Conservation (phyloP, 2,113 vertebrate genomes). For the Regulus satrapa region DNA sequence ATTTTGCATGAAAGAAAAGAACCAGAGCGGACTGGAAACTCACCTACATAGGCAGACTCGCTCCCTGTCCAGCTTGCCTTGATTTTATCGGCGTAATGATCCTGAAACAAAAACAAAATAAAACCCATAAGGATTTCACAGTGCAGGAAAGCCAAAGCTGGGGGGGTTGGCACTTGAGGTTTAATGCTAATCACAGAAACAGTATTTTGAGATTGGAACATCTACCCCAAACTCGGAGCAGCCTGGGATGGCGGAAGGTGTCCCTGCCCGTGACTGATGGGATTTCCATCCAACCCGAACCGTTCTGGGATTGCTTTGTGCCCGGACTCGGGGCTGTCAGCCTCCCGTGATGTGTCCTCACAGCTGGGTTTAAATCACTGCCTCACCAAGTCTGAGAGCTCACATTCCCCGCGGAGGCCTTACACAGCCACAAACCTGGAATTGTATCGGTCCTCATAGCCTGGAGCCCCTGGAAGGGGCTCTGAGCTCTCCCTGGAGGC, state of each 20-base stretch:
- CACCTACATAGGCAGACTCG: conserved; percentile 37
- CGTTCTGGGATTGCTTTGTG: background rate
- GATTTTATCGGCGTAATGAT: background rate
- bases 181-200: background rate
- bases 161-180: background rate
- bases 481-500: background rate
- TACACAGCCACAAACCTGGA: background rate
- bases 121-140: background rate
- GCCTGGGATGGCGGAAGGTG: background rate
- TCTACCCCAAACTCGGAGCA: background rate
- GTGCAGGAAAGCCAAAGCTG: background rate
- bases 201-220: background rate
- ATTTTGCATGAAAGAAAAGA: background rate
- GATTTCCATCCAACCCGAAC: background rate
- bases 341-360: background rate
- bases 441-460: accelerated
- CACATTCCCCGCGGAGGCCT: background rate
- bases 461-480: background rate
- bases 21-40: background rate
- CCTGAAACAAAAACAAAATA: conserved; percentile 25
- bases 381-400: background rate
- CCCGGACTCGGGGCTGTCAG: background rate
- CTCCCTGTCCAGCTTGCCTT: background rate
- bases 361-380: background rate
- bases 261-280: background rate